phyloP scores from a whole-genome alignment of 2,113 vertebrate genomes.

The Trachemys scripta region DNA sequence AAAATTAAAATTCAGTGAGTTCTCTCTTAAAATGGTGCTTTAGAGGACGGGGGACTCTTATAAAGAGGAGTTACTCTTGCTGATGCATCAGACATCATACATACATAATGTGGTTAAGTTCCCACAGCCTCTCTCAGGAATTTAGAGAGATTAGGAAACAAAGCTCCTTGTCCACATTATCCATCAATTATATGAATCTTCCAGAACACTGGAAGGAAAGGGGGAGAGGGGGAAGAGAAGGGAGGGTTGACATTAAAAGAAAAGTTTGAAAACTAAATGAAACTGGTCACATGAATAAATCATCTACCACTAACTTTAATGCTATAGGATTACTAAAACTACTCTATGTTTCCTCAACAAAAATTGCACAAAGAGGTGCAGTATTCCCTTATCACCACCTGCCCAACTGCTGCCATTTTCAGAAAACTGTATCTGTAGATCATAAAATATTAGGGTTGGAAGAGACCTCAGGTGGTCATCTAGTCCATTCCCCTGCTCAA shows the following conservation, averaged over 20 bases:
- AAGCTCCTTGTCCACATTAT: not conserved
- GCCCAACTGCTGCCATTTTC: not conserved
- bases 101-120: not conserved
- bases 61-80: not conserved
- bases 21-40: not conserved
- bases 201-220: not conserved
- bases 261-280: not conserved
- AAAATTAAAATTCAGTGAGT: constrained; percentile 2
- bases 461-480: too few species aligned
- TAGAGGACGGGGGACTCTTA: not conserved
- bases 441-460: too few species aligned
- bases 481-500: too few species aligned
- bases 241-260: not conserved
- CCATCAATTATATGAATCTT: not conserved
- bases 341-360: not conserved
- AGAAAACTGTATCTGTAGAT: not conserved
- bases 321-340: not conserved
- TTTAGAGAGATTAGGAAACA: not conserved
- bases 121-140: not conserved
- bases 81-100: not conserved
- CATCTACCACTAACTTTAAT: not conserved
- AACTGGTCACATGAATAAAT: not conserved
- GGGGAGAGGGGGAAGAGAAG: too few species aligned
- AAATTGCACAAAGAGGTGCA: not conserved
- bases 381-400: not conserved